Conservation (phyloP, 2,888 invertebrate genomes). For the Malthinus seriepunctatus region DNA sequence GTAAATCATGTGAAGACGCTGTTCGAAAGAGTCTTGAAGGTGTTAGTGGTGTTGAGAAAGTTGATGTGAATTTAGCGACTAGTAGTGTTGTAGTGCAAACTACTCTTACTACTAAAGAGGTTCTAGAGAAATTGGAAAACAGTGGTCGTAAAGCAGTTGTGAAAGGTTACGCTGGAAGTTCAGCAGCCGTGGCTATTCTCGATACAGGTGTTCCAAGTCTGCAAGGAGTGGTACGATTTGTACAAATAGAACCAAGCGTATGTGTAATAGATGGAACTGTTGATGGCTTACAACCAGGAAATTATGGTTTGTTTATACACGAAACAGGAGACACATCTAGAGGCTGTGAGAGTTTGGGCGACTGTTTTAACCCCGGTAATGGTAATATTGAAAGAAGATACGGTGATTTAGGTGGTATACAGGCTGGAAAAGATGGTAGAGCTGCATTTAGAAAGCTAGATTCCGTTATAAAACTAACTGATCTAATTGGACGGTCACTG, state of each 20-base stretch:
- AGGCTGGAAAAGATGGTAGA: conserved; percentile 64
- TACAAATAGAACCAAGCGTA: conserved; percentile 61
- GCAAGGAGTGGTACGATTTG: conserved; percentile 78
- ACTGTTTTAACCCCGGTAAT: conserved; percentile 60
- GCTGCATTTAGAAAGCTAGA: conserved; percentile 68
- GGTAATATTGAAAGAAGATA: conserved; percentile 56
- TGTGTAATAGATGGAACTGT: conserved; percentile 83
- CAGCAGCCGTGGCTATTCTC: conserved; percentile 77
- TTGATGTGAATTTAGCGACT: conserved; percentile 61
- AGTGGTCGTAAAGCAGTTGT: conserved; percentile 77
- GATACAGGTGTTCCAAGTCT: conserved; percentile 53
- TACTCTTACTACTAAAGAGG: conserved; percentile 61
- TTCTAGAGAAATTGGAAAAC: conserved; percentile 56
- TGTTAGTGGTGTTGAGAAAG: conserved; percentile 54
- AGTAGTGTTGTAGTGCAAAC: conserved; percentile 74
- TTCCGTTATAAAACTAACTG: conserved; percentile 65
- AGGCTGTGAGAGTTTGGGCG: conserved; percentile 63
- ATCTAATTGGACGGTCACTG: conserved; percentile 78
- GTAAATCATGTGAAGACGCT: conserved; percentile 58
- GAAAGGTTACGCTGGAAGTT: conserved; percentile 75
- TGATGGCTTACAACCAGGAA: conserved; percentile 73
- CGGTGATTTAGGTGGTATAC: conserved; percentile 70
- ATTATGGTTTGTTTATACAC: conserved; percentile 65
- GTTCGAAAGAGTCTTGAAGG: conserved; percentile 55
- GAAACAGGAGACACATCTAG: conserved; percentile 75